Percentiles rank a stretch among this genome's conserved stretches.
These are phyloP conservation scores for Strigamia maritima DNA, from an alignment of 2,888 invertebrate species.

Conservation along the genomic window DNA sequence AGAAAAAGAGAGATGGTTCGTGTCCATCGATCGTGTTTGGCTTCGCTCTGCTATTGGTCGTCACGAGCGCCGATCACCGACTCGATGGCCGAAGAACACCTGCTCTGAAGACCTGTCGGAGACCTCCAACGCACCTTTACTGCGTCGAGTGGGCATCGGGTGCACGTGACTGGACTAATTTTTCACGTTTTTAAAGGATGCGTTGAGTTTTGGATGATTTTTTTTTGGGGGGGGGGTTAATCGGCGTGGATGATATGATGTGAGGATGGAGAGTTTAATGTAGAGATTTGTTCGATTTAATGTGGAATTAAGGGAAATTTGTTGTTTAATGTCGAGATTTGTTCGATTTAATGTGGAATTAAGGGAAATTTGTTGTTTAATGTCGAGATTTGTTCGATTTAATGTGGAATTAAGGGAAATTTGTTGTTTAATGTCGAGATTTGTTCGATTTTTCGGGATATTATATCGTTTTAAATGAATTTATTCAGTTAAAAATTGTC, in stretches of 20 bases:
- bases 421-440: no score
- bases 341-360: no score
- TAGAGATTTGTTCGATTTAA: no score
- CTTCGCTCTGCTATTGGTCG: slow-evolving; percentile 25
- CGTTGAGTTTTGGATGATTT: background rate
- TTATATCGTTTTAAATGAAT: no score
- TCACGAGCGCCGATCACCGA: slow-evolving; percentile 26
- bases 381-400: no score
- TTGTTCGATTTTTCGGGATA: no score
- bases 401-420: no score
- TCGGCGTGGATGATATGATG: background rate
- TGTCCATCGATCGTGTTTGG: slow-evolving; percentile 31
- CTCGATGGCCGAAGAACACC: slow-evolving; percentile 31
- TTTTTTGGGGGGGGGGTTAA: background rate
- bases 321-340: no score
- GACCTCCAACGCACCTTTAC: slow-evolving; percentile 31
- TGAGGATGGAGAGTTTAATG: no score
- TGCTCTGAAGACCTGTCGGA: slow-evolving; percentile 34
- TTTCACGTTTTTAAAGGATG: background rate
- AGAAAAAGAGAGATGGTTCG: slow-evolving; percentile 4
- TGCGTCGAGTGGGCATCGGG: slow-evolving; percentile 33
- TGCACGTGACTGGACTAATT: slow-evolving; percentile 11
- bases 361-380: no score
- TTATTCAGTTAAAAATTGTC: no score
- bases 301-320: no score